Evolutionary conservation across 2,113 vertebrate genomes (phyloP), one percentile per base, ranked within the genome.

Genomic region (Anguilla japonica): DNA sequence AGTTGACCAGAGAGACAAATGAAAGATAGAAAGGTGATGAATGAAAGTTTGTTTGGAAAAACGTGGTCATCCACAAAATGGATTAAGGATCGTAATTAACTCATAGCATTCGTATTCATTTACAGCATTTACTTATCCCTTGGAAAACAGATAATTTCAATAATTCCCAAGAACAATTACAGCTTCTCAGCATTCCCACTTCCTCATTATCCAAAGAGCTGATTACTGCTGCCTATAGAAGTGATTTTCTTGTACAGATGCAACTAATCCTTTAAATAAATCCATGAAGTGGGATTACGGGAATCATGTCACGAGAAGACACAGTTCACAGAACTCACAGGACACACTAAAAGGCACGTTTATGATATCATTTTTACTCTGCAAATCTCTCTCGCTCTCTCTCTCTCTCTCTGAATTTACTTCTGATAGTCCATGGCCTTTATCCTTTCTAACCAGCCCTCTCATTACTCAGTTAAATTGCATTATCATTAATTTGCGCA

Each of bases 401-500:
- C 14, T 15, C 14, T 67, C 50, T 53, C 50, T 53, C 9, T 11
- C 71, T 29, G 71, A 11, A 13, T 75, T 75, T 40, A 67, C 79
- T 75, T 63, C 63, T 53, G 50, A 78, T 79, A 29, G 26, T 63
- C 39, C 16, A 26, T 82, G 40, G 22, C 56, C 84, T 60, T 80
- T 34, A 2, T 75, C 18, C 60, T 67, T 9, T 34, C 71, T 75
- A 34, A n/a, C 71, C n/a, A 34, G 5, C n/a, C 20, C 53, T 22
- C 53, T 41, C 34, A 40, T 56, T 81, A 71, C 67, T 83, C 71
- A n/a, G 34, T 83, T 83, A 75, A 41, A 75, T 71, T 41, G 82
- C 29, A 83, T 83, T 83, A 81, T 83, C 63, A 82, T 82, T 16
- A 34, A 87, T 78, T 16, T 75, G 26, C 29, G 41, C 63, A 60